A percentile compares a stretch with the other conserved stretches of the same genome.
Evolutionary conservation across 2,797 vertebrate genomes (phyloP).

Genomic region (Eutrigla gurnardus): DNA sequence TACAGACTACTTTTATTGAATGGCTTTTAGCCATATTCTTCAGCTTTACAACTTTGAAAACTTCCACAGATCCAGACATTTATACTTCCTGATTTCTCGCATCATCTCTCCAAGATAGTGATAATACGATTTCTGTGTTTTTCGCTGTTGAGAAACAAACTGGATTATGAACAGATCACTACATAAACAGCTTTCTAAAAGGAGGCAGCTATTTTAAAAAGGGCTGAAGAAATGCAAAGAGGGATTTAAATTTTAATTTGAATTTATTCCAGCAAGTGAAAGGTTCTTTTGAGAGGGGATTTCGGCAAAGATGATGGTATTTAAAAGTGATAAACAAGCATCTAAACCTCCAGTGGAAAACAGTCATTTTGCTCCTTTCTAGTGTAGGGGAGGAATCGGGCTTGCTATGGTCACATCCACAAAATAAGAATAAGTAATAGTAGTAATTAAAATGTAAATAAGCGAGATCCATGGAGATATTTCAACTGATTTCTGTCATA

Average conservation of each 20-base stretch:
- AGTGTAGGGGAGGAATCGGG: constrained; percentile 83
- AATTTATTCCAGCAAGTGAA: constrained; percentile 93
- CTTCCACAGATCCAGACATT: constrained; percentile 86
- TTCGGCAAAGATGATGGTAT: constrained; percentile 91
- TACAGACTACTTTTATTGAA: constrained; percentile 79
- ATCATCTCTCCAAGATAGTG: constrained; percentile 91
- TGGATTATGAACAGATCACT: constrained; percentile 93
- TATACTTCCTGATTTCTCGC: constrained; percentile 88
- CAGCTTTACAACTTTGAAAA: constrained; percentile 87
- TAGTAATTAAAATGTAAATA: constrained; percentile 87
- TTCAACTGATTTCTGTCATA: constrained; percentile 76
- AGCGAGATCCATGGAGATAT: constrained; percentile 76
- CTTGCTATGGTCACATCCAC: constrained; percentile 84
- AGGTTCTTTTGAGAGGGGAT: constrained; percentile 93
- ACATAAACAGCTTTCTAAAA: constrained; percentile 93
- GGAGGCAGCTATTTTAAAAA: constrained; percentile 92
- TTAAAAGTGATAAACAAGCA: constrained; percentile 93
- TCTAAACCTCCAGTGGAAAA: constrained; percentile 89
- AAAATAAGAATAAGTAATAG: constrained; percentile 84
- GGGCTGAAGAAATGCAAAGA: constrained; percentile 92
- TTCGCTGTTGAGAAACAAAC: constrained; percentile 92
- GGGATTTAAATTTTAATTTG: constrained; percentile 94
- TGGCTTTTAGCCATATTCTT: constrained; percentile 74
- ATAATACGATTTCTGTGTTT: constrained; percentile 91
- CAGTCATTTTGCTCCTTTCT: constrained; percentile 85